Evolutionary conservation across 2,113 vertebrate species (phyloP), one percentile per base, ranked within the genome.

Genomic region (Tachycineta bicolor): DNA sequence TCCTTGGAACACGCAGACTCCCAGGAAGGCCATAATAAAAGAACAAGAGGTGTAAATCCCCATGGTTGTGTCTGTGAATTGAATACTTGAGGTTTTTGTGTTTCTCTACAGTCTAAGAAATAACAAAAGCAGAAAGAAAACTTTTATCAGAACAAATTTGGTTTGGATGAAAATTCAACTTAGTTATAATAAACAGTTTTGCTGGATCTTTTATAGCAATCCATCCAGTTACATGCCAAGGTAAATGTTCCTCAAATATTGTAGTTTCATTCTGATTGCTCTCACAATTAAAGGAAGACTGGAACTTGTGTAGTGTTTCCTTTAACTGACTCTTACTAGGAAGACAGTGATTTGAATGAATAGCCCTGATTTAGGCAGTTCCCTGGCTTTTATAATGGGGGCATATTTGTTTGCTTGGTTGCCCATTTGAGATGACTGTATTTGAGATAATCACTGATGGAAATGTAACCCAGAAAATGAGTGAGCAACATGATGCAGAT

Each of bases 351-450:
- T 91, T 83, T 88, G 88, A 75, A 83, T 83, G 64, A 90, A 81
- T 89, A 86, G 75, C 75, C 70, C 87, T 74, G 55, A 71, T 88
- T 47, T 64, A 90, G 82, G 73, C 67, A 80, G 59, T 73, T 86
- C 83, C 71, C 75, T 55, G 63, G 9, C 71, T 92, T 70, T 95
- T 75, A 24, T 74, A 78, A 92, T 71, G 79, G 94, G 62, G 75
- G 55, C 64, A 86, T 63, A 69, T 83, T 91, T 93, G 46, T 88
- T 96, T 97, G 88, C 95, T 86, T 90, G 83, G 94, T 92, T 96
- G 91, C 87, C 71, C 56, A 14, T 78, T 90, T 88, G 60, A 86
- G 59, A 89, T 70, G 39, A 75, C 82, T 88, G 78, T 75, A 74
- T 86, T 95, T 95, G n/a, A 88, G 78, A 69, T 85, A 74, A 91